Base-by-base conservation (phyloP, 2,113 vertebrate species). In the Trichechus manatus region DNA sequence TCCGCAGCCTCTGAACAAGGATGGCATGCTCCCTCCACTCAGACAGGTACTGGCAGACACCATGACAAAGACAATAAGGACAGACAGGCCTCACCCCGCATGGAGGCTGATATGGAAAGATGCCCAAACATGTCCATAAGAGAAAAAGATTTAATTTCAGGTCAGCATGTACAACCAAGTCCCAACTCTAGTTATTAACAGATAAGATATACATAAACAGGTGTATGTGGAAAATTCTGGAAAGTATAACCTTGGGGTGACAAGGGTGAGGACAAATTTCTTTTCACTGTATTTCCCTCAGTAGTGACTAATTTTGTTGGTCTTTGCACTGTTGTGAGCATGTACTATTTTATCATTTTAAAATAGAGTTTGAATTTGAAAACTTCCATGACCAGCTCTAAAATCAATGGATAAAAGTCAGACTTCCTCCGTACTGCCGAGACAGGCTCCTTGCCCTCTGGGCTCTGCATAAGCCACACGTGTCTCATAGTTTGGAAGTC, bases 91-190 rank as follows among this genome's bases (percentile, higher is more conserved):
- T 42, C 7, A 1, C 23, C 8, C 29, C 27, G 15, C 33, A 3
- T 0, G 3, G 47, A 6, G 23, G 39, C 64, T 11, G 4, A 17
- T 0, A 3, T 0, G 17, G 77, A 14, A 56, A 36, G 27, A 3
- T 0, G 23, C 19, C 59, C 20, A 0, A 0, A 36, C 0, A 19
- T 27, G 39, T 17, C 15, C 22, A 5, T 4, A 20, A 66, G 15
- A 25, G 59, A 23, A 17, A 6, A 53, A 31, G 39, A 29, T 7
- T 56, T 20, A 14, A 23, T 2, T 4, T 17, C 29, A 0, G 1
- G 14, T 22, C 27, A 0, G 17, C 29, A 13, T 1, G 8, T 9
- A 19, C 0, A 0, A 33, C 53, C 8, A 17, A 25, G 7, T 6
- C 53, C 50, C 17, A 5, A 3, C 25, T 4, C 5, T 5, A 0